phyloP scores from a whole-genome alignment of 2,797 vertebrate genomes.

The Paramormyrops hopkinsi region DNA sequence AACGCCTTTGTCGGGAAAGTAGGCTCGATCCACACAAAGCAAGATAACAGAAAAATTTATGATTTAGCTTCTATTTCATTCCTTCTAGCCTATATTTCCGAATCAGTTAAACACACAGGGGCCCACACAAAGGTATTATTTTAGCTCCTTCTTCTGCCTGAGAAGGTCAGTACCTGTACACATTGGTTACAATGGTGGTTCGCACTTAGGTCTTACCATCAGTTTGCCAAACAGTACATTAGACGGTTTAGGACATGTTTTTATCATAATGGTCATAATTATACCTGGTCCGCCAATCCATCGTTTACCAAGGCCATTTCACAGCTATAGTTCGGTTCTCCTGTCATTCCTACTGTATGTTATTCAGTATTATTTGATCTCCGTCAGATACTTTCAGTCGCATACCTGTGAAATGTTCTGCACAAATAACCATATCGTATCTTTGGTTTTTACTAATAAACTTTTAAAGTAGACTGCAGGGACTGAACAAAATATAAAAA shows the following conservation, averaged over 20 bases:
- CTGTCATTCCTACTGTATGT: background rate
- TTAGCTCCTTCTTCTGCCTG: background rate
- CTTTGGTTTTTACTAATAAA: background rate
- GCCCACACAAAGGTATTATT: background rate
- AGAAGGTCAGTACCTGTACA: background rate
- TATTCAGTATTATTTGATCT: background rate
- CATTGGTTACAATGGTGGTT: background rate
- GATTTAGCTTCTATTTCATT: background rate
- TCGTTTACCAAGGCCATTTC: background rate
- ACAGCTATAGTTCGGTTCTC: background rate
- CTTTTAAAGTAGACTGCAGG: background rate
- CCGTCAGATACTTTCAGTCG: background rate
- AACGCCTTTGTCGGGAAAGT: background rate
- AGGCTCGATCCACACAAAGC: background rate
- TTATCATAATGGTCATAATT: background rate
- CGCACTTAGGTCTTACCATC: background rate
- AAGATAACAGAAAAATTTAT: background rate
- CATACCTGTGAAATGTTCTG: background rate
- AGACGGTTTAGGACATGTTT: background rate
- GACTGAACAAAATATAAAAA: background rate
- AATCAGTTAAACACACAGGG: background rate
- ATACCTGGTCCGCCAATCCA: background rate
- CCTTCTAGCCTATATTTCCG: background rate
- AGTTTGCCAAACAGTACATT: background rate
- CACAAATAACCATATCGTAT: background rate